A percentile compares a stretch with the other conserved stretches of the same genome.
Evolutionary conservation across 2,113 vertebrate genomes (phyloP).

Genomic region (Thunnus thynnus): DNA sequence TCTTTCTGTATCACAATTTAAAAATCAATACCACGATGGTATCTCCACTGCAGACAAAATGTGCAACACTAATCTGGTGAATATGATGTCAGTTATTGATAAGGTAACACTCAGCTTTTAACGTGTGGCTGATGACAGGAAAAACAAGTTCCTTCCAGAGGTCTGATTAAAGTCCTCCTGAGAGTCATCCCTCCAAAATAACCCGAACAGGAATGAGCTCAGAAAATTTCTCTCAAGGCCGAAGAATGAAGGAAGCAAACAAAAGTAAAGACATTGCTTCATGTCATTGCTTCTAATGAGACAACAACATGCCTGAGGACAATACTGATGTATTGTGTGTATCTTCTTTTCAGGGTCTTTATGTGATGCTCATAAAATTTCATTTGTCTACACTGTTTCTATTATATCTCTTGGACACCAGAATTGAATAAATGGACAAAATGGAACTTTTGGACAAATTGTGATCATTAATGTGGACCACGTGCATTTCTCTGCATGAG

Average conservation of each 20-base stretch:
- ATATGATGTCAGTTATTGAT: conserved; percentile 1
- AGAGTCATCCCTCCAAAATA: conserved; percentile 17
- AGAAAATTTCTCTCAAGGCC: background rate
- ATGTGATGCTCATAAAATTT: conserved; percentile 1
- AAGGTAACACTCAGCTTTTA: background rate
- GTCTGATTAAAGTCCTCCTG: conserved; percentile 13
- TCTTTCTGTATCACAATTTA: background rate
- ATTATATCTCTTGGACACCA: background rate
- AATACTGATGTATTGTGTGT: conserved; percentile 16
- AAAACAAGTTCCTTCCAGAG: conserved; percentile 7
- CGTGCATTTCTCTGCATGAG: background rate
- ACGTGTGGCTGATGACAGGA: conserved; percentile 16
- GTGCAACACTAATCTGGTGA: background rate
- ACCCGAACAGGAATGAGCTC: background rate
- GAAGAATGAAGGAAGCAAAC: conserved; percentile 33
- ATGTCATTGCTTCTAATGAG: conserved; percentile 24
- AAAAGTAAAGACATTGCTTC: conserved; percentile 26
- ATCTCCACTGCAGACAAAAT: background rate
- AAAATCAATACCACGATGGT: background rate
- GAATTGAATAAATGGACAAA: background rate
- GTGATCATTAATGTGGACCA: background rate
- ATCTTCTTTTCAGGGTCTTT: conserved; percentile 12
- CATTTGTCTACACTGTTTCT: conserved; percentile 16
- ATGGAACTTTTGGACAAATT: background rate
- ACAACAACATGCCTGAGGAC: conserved; percentile 27